Evolutionary conservation across 2,888 invertebrate genomes (phyloP).

Genomic region (Dasypolia templi): DNA sequence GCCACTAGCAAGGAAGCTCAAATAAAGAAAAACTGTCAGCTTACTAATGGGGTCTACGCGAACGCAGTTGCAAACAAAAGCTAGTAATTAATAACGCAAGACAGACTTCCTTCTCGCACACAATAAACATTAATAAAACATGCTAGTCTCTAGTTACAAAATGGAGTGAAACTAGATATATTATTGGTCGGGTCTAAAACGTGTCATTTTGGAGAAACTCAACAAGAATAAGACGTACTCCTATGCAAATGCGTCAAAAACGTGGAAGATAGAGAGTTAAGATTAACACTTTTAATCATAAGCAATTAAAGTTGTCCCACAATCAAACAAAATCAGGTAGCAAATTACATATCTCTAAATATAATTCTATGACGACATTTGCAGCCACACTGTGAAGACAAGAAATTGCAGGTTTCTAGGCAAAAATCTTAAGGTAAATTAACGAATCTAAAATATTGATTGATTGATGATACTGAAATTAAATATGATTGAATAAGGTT

Average conservation of each 20-base stretch:
- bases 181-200: slow-evolving; percentile 56
- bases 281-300: neutral
- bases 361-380: neutral
- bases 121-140: slow-evolving; percentile 64
- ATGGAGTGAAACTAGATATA: slow-evolving; percentile 61
- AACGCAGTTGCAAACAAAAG: slow-evolving; percentile 58
- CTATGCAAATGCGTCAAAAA: slow-evolving; percentile 27
- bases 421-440: neutral
- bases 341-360: neutral
- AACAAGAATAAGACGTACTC: slow-evolving; percentile 18
- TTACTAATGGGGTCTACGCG: slow-evolving; percentile 58
- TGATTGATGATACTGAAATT: too few species aligned
- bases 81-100: slow-evolving; percentile 61
- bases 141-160: slow-evolving; percentile 50
- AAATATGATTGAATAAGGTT: neutral
- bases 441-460: too few species aligned
- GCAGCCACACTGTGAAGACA: neutral
- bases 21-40: slow-evolving; percentile 58
- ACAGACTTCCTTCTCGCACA: slow-evolving; percentile 60
- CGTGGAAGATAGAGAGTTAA: slow-evolving; percentile 23
- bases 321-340: neutral
- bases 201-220: slow-evolving; percentile 47
- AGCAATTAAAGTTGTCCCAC: neutral
- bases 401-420: neutral
- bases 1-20: slow-evolving; percentile 39